phyloP scores from a whole-genome alignment of 2,797 vertebrate species.

The Malurus leucopterus region DNA sequence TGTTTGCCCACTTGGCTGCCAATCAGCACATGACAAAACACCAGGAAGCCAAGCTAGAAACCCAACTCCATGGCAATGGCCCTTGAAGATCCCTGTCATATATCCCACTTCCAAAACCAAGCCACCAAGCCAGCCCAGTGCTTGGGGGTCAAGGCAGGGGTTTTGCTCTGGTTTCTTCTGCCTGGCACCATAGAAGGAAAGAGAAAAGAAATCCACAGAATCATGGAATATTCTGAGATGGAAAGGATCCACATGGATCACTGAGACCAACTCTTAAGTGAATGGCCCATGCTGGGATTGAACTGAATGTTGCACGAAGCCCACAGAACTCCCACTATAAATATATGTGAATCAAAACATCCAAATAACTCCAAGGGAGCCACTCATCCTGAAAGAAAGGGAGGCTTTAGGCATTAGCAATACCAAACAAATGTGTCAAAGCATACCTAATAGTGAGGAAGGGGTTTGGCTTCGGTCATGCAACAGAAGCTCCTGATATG shows the following conservation, averaged over 20 bases:
- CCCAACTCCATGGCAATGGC: neutral
- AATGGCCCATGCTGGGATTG: neutral
- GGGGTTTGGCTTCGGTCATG: neutral
- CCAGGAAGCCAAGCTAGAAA: neutral
- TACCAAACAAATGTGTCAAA: neutral
- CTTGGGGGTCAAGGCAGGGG: neutral
- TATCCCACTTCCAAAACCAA: neutral
- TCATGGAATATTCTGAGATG: neutral
- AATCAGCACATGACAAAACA: conserved; percentile 10
- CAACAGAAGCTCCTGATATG: neutral
- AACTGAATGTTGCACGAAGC: neutral
- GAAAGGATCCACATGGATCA: neutral
- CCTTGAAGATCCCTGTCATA: neutral
- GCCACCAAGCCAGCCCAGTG: neutral
- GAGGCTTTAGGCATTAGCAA: neutral
- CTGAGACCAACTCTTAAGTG: fast-evolving
- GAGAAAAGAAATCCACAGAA: neutral
- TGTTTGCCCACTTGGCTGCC: conserved; percentile 47
- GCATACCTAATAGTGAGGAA: neutral
- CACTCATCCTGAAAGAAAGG: neutral
- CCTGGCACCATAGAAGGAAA: fast-evolving
- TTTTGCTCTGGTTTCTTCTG: neutral
- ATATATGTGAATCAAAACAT: neutral
- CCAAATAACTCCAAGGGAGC: neutral
- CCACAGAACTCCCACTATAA: neutral